phyloP scores from a whole-genome alignment of 2,888 invertebrate species.

The Drosophila setosimentum region DNA sequence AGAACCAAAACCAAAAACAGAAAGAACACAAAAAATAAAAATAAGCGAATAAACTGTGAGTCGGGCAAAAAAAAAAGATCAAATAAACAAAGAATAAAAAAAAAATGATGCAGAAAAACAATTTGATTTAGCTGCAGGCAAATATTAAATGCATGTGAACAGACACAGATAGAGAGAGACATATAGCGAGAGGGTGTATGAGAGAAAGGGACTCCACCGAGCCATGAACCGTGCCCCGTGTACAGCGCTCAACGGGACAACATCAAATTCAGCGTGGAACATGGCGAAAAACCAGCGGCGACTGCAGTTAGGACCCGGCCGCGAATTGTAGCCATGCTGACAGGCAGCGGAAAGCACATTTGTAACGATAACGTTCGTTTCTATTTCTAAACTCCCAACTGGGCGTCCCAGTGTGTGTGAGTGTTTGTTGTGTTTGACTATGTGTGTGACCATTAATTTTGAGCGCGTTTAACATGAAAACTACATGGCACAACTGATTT shows the following conservation, averaged over 20 bases:
- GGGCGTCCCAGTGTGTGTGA: conserved; percentile 7
- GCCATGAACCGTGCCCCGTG: conserved; percentile 16
- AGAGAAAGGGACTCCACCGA: background rate
- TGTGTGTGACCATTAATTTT: conserved; percentile 74
- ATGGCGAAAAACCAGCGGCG: conserved; percentile 27
- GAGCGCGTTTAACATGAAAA: conserved; percentile 79
- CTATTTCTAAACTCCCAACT: conserved; percentile 64
- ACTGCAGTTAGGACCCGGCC: conserved; percentile 55
- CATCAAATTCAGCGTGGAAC: conserved; percentile 67
- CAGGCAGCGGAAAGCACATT: conserved; percentile 78
- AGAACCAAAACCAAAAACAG: conserved; percentile 12
- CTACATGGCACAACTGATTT: conserved; percentile 78
- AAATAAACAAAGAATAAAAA: conserved; percentile 22
- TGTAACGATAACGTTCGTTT: conserved; percentile 78
- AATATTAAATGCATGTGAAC: conserved; percentile 71
- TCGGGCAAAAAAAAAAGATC: conserved; percentile 4
- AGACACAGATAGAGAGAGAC: conserved; percentile 21
- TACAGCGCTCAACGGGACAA: conserved; percentile 46
- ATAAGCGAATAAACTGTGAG: conserved; percentile 29
- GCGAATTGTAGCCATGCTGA: conserved; percentile 74
- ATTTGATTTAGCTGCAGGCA: conserved; percentile 76
- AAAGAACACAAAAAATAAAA: conserved; percentile 13
- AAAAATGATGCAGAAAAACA: conserved; percentile 65
- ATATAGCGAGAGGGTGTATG: background rate
- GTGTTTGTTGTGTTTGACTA: conserved; percentile 24